Conservation (phyloP, 2,888 invertebrate genomes). For the Drosophila prolongata region DNA sequence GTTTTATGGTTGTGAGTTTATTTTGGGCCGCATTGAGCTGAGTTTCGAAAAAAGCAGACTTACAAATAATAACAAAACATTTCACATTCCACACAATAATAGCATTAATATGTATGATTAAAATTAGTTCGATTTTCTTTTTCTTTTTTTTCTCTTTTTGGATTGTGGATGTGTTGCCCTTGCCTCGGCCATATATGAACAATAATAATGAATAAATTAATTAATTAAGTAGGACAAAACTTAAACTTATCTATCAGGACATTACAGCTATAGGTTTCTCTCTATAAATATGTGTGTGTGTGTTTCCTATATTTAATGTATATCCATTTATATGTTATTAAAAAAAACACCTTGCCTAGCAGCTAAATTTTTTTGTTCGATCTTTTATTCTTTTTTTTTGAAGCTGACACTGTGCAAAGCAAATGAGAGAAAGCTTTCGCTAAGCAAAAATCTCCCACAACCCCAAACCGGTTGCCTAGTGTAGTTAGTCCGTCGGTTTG, state of each 20-base stretch:
- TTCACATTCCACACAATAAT: slow-evolving; percentile 53
- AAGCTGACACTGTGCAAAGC: slow-evolving; percentile 42
- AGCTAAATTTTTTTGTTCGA: slow-evolving; percentile 23
- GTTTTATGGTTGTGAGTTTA: slow-evolving; percentile 28
- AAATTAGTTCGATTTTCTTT: slow-evolving; percentile 29
- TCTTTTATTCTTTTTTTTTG: slow-evolving; percentile 9
- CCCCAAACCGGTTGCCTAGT: slow-evolving; percentile 18
- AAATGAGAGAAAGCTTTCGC: slow-evolving; percentile 46
- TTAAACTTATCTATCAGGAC: slow-evolving; percentile 35
- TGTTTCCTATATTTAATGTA: slow-evolving; percentile 22
- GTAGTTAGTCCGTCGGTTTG: slow-evolving; percentile 14
- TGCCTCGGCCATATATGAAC: slow-evolving; percentile 38
- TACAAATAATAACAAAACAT: slow-evolving; percentile 79
- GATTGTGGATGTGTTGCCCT: slow-evolving; percentile 32
- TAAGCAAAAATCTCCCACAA: slow-evolving; percentile 40
- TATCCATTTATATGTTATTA: slow-evolving; percentile 38
- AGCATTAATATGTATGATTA: slow-evolving; percentile 32
- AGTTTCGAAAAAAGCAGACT: slow-evolving; percentile 57
- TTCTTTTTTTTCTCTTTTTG: slow-evolving; percentile 12
- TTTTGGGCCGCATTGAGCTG: slow-evolving; percentile 45
- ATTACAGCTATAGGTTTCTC: slow-evolving; percentile 50
- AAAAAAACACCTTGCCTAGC: slow-evolving; percentile 37
- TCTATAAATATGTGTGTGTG: slow-evolving; percentile 34
- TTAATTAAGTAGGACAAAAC: slow-evolving; percentile 41
- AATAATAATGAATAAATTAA: slow-evolving; percentile 42